phyloP scores from a whole-genome alignment of 2,888 invertebrate species.

The Acanthococcus lagerstroemiae region DNA sequence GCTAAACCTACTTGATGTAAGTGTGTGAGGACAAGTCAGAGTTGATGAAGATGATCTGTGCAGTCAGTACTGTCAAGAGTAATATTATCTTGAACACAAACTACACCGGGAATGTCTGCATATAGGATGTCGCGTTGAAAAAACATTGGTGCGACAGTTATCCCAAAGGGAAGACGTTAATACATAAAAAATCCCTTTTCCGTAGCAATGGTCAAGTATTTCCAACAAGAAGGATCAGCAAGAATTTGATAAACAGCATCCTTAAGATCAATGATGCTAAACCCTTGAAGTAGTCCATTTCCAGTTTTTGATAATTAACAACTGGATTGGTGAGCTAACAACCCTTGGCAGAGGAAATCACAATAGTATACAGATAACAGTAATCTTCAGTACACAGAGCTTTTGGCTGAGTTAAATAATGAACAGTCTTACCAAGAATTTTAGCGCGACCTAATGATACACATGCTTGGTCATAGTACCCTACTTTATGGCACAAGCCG shows the following conservation, averaged over 20 bases:
- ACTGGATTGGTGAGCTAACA: background rate
- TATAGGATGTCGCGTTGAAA: slow-evolving; percentile 39
- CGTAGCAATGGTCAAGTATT: slow-evolving; percentile 1
- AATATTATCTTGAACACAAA: slow-evolving; percentile 39
- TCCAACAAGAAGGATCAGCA: background rate
- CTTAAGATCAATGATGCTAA: slow-evolving; percentile 1
- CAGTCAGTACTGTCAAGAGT: background rate
- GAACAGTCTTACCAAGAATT: background rate
- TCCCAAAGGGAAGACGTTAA: slow-evolving; percentile 38
- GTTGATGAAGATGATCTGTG: background rate
- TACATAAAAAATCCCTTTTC: background rate
- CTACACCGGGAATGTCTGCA: slow-evolving; percentile 36
- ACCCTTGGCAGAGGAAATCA: background rate
- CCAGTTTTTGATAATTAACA: background rate
- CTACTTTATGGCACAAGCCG: background rate
- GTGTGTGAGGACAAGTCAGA: no score
- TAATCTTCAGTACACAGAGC: background rate
- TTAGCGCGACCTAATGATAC: background rate
- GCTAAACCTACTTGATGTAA: background rate
- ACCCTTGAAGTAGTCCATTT: slow-evolving; percentile 6
- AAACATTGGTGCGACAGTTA: slow-evolving; percentile 37
- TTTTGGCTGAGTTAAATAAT: background rate
- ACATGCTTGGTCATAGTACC: slow-evolving; percentile 5
- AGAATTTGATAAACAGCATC: background rate
- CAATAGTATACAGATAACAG: background rate